Evolutionary conservation across 2,797 vertebrate genomes (phyloP), one percentile per base, ranked within the genome.

Genomic region (Nothura maculosa): DNA sequence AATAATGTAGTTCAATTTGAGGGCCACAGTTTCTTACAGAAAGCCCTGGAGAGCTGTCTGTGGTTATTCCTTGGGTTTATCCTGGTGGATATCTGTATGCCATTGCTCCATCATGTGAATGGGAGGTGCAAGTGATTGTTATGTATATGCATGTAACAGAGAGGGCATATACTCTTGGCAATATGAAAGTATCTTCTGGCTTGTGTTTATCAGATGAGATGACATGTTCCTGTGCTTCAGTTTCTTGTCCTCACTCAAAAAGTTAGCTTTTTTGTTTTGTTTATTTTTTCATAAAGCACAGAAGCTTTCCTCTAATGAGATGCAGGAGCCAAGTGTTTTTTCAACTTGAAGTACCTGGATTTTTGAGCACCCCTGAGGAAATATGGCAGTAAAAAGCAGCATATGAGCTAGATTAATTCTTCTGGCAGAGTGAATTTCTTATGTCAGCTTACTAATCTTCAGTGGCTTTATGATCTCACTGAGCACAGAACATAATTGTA

Each of bases 1-100:
- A 84, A 78, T 75, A 96, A 74, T 58, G 93, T 81, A 85, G 58
- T 97, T 97, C 82, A 48, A 15, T 57, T 94, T 88, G 94, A 95
- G 9, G 78, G 43, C 12, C 69, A 15, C 18, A 17, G 42, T 38
- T 54, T 61, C 32, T 74, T 17, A 24, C 22, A 38, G 28, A 8
- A 14, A 85, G 66, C 32, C 32, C 28, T 24, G 2, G 24, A 38
- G 47, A 81, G 34, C 34, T 40, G 1, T 4, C 18, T 54, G 17
- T 20, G 55, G 8, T 73, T 63, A 22, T 6, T 48, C 28, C 27
- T 28, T 43, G 48, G 40, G 28, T 20, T 0, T 1, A 10, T 38
- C 42, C 16, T 43, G 14, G 42, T 55, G 50, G 38, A 10, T 43
- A 24, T 63, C 57, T 61, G 43, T 2, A 0, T 25, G 55, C 9